Conservation (phyloP, 2,113 vertebrate species). For the Rhabdomys dilectus region DNA sequence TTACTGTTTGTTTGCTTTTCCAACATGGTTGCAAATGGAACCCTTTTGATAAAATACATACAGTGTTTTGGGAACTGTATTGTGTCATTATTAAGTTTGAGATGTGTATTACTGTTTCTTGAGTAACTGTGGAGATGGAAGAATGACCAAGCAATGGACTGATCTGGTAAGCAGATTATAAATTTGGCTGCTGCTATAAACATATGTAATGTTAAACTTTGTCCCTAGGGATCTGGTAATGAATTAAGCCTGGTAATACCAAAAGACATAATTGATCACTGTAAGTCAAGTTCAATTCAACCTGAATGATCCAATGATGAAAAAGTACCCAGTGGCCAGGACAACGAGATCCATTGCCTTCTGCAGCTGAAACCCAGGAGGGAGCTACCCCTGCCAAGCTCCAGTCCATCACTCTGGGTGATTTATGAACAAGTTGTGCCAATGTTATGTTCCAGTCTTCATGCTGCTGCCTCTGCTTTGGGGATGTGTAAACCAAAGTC, state of each 20-base stretch:
- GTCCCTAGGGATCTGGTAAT: slow-evolving; percentile 68
- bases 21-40: not conserved
- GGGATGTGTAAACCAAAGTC: slow-evolving; percentile 3
- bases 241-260: slow-evolving; percentile 72
- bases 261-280: slow-evolving; percentile 76
- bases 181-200: slow-evolving; percentile 60
- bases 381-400: not conserved
- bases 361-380: not conserved
- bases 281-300: slow-evolving; percentile 69
- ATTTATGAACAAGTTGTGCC: not conserved
- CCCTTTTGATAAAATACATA: no score
- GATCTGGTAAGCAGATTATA: slow-evolving; percentile 62
- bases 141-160: slow-evolving; percentile 19
- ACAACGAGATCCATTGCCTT: slow-evolving; percentile 36
- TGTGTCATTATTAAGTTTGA: not conserved
- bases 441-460: not conserved
- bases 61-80: not conserved
- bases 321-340: slow-evolving; percentile 7
- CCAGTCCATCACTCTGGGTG: not conserved
- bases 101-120: slow-evolving; percentile 49
- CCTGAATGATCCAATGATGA: slow-evolving; percentile 54
- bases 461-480: not conserved
- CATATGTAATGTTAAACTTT: slow-evolving; percentile 64
- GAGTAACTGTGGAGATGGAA: slow-evolving; percentile 20
- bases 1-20: not conserved